Base-by-base conservation (phyloP, 2,888 invertebrate species). In the Leucania comma region DNA sequence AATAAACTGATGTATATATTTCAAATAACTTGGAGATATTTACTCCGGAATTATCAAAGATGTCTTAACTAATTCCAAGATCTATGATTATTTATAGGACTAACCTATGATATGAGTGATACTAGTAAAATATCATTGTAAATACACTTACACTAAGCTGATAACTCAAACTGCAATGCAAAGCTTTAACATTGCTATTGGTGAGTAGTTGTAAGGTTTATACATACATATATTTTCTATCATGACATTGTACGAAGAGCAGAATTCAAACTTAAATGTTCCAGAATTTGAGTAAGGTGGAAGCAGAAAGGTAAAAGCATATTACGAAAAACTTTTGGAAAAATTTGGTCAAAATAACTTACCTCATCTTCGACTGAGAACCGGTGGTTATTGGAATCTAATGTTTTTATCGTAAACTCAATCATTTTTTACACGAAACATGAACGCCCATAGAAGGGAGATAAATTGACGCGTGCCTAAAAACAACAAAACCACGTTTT, bases 331-430 rank as follows among this genome's bases (percentile, higher is more conserved):
- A 22, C 4, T 24, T n/a, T 26, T 26, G 26, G 10, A 48, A 54
- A 42, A 48, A 17, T 26, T 20, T 35, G 38, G 8, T 32, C 42
- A 57, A 65, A 73, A 67, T 70, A 73, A 96, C 98, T 97, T 96
- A 98, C 98, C 96, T 98, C 98, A 96, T 98, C 98, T 77, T 98
- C 97, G 70, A 98, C 97, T 64, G 97, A 96, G 93, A 98, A 98
- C 59, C 96, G 96, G 92, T 98, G 98, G 95, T 98, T 98, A 91
- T 97, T 97, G 50, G 98, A 98, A 96, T 99, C 98, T 90, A 99
- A 96, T 75, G 98, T 99, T 95, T 98, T 98, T 86, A 99, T 98
- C 84, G 98, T 98, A 87, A 99, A 96, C 87, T 98, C 97, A 96
- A 98, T 98, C 97, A 97, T 97, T 90, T 92, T 96, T 85, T 68